Evolutionary conservation across 1,140 invertebrate species (phyloP), one percentile per base, ranked within the genome.

Genomic region (Plodia interpunctella): DNA sequence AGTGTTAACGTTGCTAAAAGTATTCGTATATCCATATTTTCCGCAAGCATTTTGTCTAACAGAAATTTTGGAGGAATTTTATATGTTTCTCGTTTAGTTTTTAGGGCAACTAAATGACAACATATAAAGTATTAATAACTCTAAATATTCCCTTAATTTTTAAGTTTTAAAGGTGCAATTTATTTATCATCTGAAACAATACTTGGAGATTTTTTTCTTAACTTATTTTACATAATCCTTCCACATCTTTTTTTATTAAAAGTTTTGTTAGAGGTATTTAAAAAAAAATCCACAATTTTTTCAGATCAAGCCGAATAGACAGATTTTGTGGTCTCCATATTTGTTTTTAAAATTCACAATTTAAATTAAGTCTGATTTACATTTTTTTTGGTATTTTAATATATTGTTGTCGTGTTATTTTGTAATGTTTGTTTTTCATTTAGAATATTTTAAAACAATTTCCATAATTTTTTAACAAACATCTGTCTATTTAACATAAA

Each of bases 81-180:
- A 86, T 88, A 87, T 88, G 81, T 68, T 83, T 85, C 83, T 88
- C 83, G 70, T 88, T 88, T 87, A 87, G 84, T 86, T 64, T 74
- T 82, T 83, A 88, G 83, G 84, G 84, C 84, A 82, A 86, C 84
- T 88, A 87, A 88, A 87, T 85, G 86, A 88, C 80, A 82, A 85
- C 79, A 74, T 83, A 88, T 87, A 87, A 86, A 80, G 21, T 83
- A 80, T 60, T 80, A 80, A 70, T 76, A 75, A 72, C 60, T 75
- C 57, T 64, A 82, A 83, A 74, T 80, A 81, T 86, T 83, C 78
- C 81, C 76, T 74, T 81, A 71, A 69, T 63, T 60, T 70, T 65
- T 80, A 83, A 81, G 78, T 63, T 32, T 25, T 20, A 35, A 59
- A 72, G 73, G 63, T 69, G 69, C 70, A 63, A 66, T 74, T 70